Evolutionary conservation across 2,113 vertebrate species (phyloP).

Genomic region (Trematocara zebra): DNA sequence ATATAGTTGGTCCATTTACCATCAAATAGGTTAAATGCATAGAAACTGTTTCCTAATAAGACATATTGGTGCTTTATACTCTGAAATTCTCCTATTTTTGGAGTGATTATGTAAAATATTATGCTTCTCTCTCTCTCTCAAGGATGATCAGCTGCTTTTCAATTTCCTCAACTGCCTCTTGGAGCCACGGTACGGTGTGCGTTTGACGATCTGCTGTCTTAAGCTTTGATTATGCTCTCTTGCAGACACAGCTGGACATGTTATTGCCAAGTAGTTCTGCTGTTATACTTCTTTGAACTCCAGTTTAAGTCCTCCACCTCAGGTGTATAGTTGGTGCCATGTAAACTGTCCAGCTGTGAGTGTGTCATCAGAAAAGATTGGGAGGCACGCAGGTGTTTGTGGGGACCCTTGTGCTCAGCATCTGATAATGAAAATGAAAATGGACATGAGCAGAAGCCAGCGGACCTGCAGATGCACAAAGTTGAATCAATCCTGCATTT

Average conservation of each 20-base stretch:
- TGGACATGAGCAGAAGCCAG: neutral
- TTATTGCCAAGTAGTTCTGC: neutral
- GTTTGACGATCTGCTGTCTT: neutral
- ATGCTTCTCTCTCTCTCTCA: neutral
- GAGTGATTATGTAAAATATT: neutral
- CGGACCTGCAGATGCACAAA: neutral
- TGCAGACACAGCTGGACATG: neutral
- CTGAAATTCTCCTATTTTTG: neutral
- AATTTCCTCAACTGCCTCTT: slow-evolving; percentile 85
- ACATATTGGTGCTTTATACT: neutral
- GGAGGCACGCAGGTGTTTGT: neutral
- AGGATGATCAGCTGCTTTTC: slow-evolving; percentile 85
- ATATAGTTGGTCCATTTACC: neutral
- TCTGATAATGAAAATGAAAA: neutral
- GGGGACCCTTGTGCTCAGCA: neutral
- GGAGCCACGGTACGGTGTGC: slow-evolving; percentile 77
- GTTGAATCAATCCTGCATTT: neutral
- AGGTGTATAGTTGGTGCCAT: neutral
- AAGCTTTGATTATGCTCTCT: neutral
- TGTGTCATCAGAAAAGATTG: neutral
- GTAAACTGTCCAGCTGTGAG: neutral
- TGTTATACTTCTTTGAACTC: neutral
- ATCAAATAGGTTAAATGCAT: neutral
- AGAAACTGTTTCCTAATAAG: neutral
- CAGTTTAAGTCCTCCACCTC: neutral